phyloP scores from a whole-genome alignment of 2,888 invertebrate species.

The Rhingia campestris region DNA sequence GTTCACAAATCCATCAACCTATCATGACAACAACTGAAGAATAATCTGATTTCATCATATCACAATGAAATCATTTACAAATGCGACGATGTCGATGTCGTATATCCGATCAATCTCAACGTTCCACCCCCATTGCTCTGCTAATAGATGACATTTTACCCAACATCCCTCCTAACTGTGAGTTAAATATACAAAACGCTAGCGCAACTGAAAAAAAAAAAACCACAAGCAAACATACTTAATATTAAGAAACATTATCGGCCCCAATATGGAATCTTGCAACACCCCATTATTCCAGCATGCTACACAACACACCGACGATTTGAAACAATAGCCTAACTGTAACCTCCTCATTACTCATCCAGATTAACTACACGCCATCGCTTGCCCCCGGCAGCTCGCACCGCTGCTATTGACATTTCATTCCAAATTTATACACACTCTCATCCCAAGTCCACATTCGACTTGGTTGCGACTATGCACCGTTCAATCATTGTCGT shows the following conservation, averaged over 20 bases:
- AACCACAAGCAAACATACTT: constrained; percentile 28
- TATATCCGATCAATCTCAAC: constrained; percentile 32
- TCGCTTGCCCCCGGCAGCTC: not conserved
- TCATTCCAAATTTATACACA: constrained; percentile 40
- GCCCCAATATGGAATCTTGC: constrained; percentile 73
- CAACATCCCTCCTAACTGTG: constrained; percentile 19
- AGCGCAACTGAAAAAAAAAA: not conserved
- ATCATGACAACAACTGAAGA: not conserved
- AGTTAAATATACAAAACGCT: constrained; percentile 1
- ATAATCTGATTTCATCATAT: not conserved
- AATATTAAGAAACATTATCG: constrained; percentile 65
- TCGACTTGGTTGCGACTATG: not conserved
- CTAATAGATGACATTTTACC: constrained; percentile 25
- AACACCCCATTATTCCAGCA: constrained; percentile 58
- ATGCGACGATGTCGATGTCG: constrained; percentile 29
- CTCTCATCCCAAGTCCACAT: constrained; percentile 2
- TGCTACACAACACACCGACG: constrained; percentile 38
- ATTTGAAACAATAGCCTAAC: constrained; percentile 47
- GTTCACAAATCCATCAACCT: too few species aligned
- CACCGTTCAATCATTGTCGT: constrained; percentile 55
- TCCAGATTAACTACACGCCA: constrained; percentile 28
- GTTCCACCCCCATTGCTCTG: constrained; percentile 47
- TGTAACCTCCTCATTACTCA: constrained; percentile 57
- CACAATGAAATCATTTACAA: constrained; percentile 2
- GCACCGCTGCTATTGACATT: constrained; percentile 55